Percentiles rank a stretch among this genome's conserved stretches.
These are phyloP conservation scores for cattle (Bos taurus) DNA, from an alignment of 2,113 vertebrate species.

Conservation along the genomic window ARS-UCD2.0 NC_037329.1:105859001-105859500, in stretches of 20 bases:
- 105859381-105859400: not conserved
- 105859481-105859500: not conserved
- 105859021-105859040: not conserved
- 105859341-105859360: not conserved
- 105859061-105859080: not conserved
- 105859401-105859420: not conserved
- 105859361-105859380: not conserved
- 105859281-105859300: not conserved
- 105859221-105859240: not conserved
- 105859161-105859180: not conserved
- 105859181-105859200: not conserved
- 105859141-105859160: not conserved
- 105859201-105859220: not conserved
- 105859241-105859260: not conserved
- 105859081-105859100: not conserved
- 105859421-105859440: not conserved
- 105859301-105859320: not conserved
- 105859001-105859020: not conserved
- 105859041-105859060: not conserved
- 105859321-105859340: not conserved
- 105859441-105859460: not conserved
- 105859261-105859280: not conserved
- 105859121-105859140: not conserved
- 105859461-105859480: not conserved
- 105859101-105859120: not conserved